Base-by-base conservation (phyloP, 2,797 vertebrate genomes). In the Cossypha heuglini region DNA sequence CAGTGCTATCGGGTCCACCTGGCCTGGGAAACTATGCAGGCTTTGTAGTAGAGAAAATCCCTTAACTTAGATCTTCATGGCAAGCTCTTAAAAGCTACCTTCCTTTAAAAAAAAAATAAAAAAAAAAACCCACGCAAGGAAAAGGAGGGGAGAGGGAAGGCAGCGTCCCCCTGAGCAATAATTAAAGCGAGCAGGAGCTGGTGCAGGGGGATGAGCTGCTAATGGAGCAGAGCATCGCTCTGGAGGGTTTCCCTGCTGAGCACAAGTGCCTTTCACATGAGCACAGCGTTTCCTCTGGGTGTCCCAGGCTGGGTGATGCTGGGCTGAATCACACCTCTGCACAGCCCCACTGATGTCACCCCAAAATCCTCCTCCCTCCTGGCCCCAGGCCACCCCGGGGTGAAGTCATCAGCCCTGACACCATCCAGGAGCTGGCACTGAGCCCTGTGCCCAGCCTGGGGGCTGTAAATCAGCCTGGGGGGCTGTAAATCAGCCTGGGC, bases 21-120 rank as follows among this genome's bases (percentile, higher is more conserved):
- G 94, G 93, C 92, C 92, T 96, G 94, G 95, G 94, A 97, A 97
- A 96, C 82, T 96, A 96, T 96, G 95, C 86, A 57, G 90, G 83
- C 94, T 95, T 96, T 96, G 95, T 94, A 86, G 86, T 0, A 20
- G 80, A 87, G 88, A 94, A 96, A 96, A 95, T 94, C 95, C 93
- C 91, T 96, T 80, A 79, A 78, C 90, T 96, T 95, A 96, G 92
- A 96, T 97, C 95, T 95, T 94, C 94, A 38, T 95, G 91, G 94
- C 94, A 91, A 94, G 91, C 69, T 79, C 72, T 93, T 96, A 93
- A 92, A 92, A 91, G 93, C 78, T 67, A 49, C 89, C 88, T 81
- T 80, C 68, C 58, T 75, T 48, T 0, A 43, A 64, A 63, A 78
- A 64, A 63, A 78, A 74, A 62, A 16, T 16, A 20, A 8, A 80